Percentiles rank a stretch among this genome's conserved stretches.
These are phyloP conservation scores for Tiphia femorata DNA, from an alignment of 2,888 invertebrate genomes.

Conservation along the genomic window DNA sequence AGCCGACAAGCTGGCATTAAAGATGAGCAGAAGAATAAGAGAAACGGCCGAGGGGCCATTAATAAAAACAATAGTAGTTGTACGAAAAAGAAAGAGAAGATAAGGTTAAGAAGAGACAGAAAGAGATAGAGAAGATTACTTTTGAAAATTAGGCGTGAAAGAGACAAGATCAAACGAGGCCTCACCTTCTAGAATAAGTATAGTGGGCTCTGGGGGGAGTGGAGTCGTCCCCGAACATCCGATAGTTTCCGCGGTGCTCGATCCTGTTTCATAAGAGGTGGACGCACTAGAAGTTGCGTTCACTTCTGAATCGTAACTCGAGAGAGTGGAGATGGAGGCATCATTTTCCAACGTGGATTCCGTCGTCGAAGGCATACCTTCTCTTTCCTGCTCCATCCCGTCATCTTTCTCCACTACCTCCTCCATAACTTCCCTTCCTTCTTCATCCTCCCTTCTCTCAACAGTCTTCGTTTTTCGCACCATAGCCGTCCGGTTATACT, in stretches of 20 bases:
- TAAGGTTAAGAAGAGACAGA: neutral
- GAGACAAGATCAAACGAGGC: constrained; percentile 41
- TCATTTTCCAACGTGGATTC: constrained; percentile 33
- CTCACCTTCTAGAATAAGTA: constrained; percentile 90
- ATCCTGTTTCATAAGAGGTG: constrained; percentile 43
- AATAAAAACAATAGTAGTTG: neutral
- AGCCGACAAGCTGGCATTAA: constrained; percentile 15
- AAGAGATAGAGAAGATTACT: neutral
- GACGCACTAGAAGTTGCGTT: constrained; percentile 30
- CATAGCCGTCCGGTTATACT: neutral
- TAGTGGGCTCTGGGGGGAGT: constrained; percentile 77
- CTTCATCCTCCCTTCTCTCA: neutral
- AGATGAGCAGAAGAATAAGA: neutral
- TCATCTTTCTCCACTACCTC: neutral
- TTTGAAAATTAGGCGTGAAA: no score
- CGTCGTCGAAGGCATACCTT: neutral
- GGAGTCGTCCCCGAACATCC: constrained; percentile 68
- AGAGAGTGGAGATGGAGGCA: constrained; percentile 18
- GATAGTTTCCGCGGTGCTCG: constrained; percentile 45
- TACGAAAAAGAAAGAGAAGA: neutral
- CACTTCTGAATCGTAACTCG: constrained; percentile 26
- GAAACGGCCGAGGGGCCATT: neutral
- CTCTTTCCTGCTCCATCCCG: neutral
- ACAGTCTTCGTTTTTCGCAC: neutral
- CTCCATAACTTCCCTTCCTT: neutral